Evolutionary conservation across 2,113 vertebrate genomes (phyloP), one percentile per base, ranked within the genome.

Genomic region (Tympanuchus pallidicinctus): DNA sequence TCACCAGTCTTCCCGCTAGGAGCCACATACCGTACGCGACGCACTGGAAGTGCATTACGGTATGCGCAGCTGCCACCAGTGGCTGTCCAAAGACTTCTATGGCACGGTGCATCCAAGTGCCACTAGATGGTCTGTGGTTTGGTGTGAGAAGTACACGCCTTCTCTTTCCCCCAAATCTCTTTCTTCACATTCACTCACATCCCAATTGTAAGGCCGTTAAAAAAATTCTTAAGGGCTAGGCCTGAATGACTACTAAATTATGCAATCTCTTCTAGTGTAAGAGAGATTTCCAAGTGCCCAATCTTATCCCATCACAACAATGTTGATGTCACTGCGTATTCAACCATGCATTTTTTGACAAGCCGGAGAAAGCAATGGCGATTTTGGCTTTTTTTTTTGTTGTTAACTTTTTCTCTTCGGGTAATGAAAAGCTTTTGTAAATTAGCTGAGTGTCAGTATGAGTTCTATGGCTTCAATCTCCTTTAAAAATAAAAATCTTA

Each of bases 391-490:
- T 97, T 93, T 93, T 74, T 76, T 60, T 18, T 42, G 52, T 80
- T 89, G 75, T 95, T 95, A 95, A 86, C 60, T 86, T 97, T 98
- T 97, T 96, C 96, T 97, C 96, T 97, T 98, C 97, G 92, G 97
- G 95, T 96, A 97, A 97, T 96, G 96, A 97, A 98, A 98, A 98
- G 96, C 97, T 98, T 98, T 97, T 97, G 97, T 98, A 97, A 98
- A 98, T 98, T 97, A 97, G 97, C 98, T 98, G 97, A 98, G 97
- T 97, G 96, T 98, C 97, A 97, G 95, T 97, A 97, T 98, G 98
- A 98, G 98, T 98, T 98, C 98, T 99, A 99, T 99, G 99, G 99
- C 99, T 99, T 99, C 98, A 99, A 99, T 99, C 99, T 99, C 99
- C 99, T 99, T 99, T 99, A 98, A 98, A 98, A 97, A 97, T 96